Evolutionary conservation across 2,797 vertebrate genomes (phyloP), one percentile per base, ranked within the genome.

Genomic region (Manis javanica): DNA sequence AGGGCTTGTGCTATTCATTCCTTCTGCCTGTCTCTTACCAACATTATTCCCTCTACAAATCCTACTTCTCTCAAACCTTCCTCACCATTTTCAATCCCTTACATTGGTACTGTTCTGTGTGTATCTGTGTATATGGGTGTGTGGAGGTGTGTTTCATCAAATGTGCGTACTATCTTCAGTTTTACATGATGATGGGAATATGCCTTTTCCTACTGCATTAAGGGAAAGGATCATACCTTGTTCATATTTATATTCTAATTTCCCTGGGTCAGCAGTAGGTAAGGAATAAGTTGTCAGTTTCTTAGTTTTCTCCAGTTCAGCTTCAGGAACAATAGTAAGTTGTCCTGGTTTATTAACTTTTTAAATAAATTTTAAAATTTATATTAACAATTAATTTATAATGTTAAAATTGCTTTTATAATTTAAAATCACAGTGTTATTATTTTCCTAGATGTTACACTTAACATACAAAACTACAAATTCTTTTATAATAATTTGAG

Each of bases 401-500:
- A 31, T 53, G 8, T 24, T 75, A 66, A 66, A 74, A 72, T 46
- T 68, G 2, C 5, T 66, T 55, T 39, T 57, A 77, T 59, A 78
- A 77, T 31, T 94, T 55, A 63, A 95, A 89, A 64, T 16, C 72
- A 2, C 55, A 37, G 46, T 11, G 68, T 59, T 51, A 46, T 49
- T 77, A 87, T 90, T 91, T 94, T 57, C 3, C 49, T 85, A 53
- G 7, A 72, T 57, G 37, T 74, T 91, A 91, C 3, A 39, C 0
- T 51, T 37, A 72, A 63, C 3, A 24, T 86, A 91, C 61, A 9
- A 92, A 51, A 82, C 9, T 39, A 88, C 3, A 59, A 78, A 63
- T 72, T 61, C 0, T 78, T 64, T 92, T 31, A 78, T 94, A 18
- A 68, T 84, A 88, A 74, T 86, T 39, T 96, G 26, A 91, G 75